Evolutionary conservation across 2,888 invertebrate genomes (phyloP).

Genomic region (Pyrrhopygopsis socrates): DNA sequence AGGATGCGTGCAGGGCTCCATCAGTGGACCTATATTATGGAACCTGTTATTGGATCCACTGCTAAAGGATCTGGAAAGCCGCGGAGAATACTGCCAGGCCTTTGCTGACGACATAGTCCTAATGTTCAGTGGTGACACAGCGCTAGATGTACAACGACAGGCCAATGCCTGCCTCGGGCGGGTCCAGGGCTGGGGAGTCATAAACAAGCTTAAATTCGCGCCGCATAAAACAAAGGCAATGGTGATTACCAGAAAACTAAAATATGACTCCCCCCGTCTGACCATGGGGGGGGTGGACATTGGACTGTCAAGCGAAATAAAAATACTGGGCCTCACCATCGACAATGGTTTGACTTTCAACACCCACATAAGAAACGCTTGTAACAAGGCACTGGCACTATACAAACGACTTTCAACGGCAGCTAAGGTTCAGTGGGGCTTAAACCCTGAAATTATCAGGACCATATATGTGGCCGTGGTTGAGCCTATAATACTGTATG

Average conservation of each 20-base stretch:
- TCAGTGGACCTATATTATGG: background rate
- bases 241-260: slow-evolving; percentile 35
- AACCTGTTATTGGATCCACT: no score
- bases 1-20: background rate
- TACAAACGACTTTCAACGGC: no score
- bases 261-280: slow-evolving; percentile 50
- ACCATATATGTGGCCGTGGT: background rate
- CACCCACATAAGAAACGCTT: no score
- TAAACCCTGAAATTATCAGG: background rate
- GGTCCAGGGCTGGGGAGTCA: slow-evolving; percentile 59
- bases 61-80: no score
- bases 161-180: slow-evolving; percentile 66
- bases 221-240: slow-evolving; percentile 51
- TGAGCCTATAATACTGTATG: slow-evolving; percentile 1
- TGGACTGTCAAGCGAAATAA: slow-evolving; percentile 29
- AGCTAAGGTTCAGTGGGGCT: slow-evolving; percentile 6
- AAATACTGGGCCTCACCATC: slow-evolving; percentile 54
- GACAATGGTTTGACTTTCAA: background rate
- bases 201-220: slow-evolving; percentile 55
- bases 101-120: background rate
- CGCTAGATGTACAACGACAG: slow-evolving; percentile 29
- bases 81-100: slow-evolving; percentile 23
- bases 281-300: slow-evolving; percentile 49
- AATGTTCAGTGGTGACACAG: slow-evolving; percentile 42
- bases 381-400: no score